Evolutionary conservation across 2,113 vertebrate genomes (phyloP).

Genomic region (Takifugu flavidus): DNA sequence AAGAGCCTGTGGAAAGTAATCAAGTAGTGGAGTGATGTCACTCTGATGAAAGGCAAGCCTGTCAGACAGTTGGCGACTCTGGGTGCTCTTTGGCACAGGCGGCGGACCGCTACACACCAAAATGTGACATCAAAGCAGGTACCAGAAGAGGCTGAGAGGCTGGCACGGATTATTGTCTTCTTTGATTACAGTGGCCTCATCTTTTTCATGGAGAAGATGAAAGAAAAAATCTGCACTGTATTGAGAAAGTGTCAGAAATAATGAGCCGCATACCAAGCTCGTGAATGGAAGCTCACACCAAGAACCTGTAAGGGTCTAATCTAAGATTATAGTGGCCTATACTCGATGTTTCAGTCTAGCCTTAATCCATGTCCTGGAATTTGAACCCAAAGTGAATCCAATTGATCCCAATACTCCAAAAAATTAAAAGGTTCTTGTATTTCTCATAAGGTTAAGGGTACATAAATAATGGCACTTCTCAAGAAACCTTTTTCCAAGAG

Average conservation of each 20-base stretch:
- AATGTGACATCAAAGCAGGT: constrained; percentile 72
- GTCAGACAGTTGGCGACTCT: constrained; percentile 68
- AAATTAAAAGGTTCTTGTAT: too few relatives aligned
- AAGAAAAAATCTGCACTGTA: constrained; percentile 56
- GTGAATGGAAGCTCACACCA: constrained; percentile 14
- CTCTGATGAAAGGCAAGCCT: constrained; percentile 66
- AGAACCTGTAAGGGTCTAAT: constrained; percentile 24
- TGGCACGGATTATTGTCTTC: constrained; percentile 65
- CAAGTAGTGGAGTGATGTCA: constrained; percentile 74
- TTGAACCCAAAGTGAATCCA: too few relatives aligned
- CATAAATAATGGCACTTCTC: too few relatives aligned
- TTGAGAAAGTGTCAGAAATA: constrained; percentile 60
- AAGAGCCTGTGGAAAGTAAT: constrained; percentile 71
- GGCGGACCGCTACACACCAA: constrained; percentile 52
- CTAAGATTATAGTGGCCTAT: not conserved
- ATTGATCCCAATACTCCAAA: too few relatives aligned
- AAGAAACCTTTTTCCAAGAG: too few relatives aligned
- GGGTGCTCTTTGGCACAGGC: constrained; percentile 57
- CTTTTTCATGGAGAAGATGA: constrained; percentile 49
- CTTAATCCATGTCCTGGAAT: not conserved
- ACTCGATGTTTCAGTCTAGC: not conserved
- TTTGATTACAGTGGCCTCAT: constrained; percentile 65
- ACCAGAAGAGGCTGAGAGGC: constrained; percentile 57
- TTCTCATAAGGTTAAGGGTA: too few relatives aligned
- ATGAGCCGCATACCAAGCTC: constrained; percentile 45